Conservation (phyloP, 1,140 invertebrate genomes). For the Phocides pigmalion region DNA sequence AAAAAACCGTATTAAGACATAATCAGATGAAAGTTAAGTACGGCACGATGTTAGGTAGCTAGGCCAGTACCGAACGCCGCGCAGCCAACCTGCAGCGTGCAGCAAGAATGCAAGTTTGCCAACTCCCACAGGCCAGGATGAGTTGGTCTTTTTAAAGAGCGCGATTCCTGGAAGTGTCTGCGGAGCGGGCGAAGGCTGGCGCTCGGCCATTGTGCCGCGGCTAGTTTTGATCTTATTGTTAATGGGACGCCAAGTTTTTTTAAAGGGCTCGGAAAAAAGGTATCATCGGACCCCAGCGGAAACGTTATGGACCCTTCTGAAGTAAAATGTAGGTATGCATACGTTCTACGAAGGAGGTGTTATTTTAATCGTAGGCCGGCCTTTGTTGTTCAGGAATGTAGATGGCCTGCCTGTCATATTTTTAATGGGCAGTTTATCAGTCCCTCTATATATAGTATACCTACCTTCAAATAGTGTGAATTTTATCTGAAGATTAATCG, state of each 20-base stretch:
- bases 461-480: too few species aligned
- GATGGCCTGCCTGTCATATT: constrained; percentile 79
- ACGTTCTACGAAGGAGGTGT: constrained; percentile 80
- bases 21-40: too few species aligned
- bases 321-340: constrained; percentile 75
- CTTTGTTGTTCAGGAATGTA: constrained; percentile 81
- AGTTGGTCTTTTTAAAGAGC: constrained; percentile 76
- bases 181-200: constrained; percentile 73
- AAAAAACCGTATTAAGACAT: too few species aligned
- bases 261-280: constrained; percentile 74
- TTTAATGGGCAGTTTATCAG: constrained; percentile 77
- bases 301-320: constrained; percentile 79
- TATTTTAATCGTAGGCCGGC: constrained; percentile 78
- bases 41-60: too few species aligned
- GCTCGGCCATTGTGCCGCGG: constrained; percentile 80
- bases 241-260: constrained; percentile 82
- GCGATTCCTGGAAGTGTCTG: constrained; percentile 75
- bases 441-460: constrained; percentile 45
- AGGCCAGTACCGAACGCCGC: too few species aligned
- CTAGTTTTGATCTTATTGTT: constrained; percentile 84
- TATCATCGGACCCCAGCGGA: constrained; percentile 78
- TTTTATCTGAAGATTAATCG: too few species aligned
- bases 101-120: constrained; percentile 65
- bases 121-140: constrained; percentile 74
- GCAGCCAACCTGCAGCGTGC: background rate